Evolutionary conservation across 2,888 invertebrate genomes (phyloP).

Genomic region (Mythimna lalbum): DNA sequence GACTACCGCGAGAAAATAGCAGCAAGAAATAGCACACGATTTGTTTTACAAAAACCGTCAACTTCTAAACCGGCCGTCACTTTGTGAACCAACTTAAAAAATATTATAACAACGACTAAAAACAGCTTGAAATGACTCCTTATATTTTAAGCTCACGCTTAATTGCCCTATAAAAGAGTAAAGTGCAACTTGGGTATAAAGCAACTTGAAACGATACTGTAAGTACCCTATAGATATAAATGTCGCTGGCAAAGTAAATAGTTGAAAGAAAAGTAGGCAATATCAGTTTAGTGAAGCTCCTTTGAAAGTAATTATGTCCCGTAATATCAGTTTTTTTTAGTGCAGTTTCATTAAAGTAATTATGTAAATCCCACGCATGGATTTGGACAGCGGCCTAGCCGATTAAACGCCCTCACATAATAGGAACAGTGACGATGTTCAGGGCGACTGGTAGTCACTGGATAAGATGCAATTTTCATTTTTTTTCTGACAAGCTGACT

Average conservation of each 20-base stretch:
- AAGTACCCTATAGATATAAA: constrained; percentile 39
- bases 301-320: background rate
- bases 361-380: too few species aligned
- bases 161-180: constrained; percentile 67
- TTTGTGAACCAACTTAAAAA: constrained; percentile 43
- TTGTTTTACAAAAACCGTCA: background rate
- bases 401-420: too few species aligned
- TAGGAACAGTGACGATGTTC: too few species aligned
- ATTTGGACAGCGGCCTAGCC: too few species aligned
- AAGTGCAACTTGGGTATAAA: constrained; percentile 63
- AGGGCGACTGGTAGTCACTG: too few species aligned
- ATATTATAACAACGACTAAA: constrained; percentile 19
- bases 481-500: too few species aligned
- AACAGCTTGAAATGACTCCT: constrained; percentile 43
- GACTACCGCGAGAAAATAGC: too few species aligned
- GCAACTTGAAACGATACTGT: constrained; percentile 52
- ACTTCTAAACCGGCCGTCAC: constrained; percentile 15
- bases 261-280: constrained; percentile 4
- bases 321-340: too few species aligned
- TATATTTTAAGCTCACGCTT: constrained; percentile 61
- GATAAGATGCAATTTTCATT: too few species aligned
- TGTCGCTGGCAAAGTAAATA: constrained; percentile 5
- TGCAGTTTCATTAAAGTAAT: too few species aligned
- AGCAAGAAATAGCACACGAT: background rate
- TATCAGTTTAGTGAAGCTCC: background rate